These are phyloP conservation scores for Anneissia japonica DNA, from an alignment of 35 echinoderm and acorn worm genomes.

Conservation along the genomic window DNA sequence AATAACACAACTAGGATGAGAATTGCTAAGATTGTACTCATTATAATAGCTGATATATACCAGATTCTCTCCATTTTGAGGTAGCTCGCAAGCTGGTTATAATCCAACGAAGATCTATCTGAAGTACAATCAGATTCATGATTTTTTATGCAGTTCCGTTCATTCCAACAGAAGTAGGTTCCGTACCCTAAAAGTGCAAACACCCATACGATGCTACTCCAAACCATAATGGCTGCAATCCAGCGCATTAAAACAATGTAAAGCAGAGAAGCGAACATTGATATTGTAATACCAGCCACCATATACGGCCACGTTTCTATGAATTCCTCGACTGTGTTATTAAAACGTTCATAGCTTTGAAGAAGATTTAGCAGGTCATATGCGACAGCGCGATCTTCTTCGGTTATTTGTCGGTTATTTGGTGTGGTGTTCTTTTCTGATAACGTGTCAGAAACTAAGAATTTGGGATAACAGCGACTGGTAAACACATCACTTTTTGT, in stretches of 20 bases:
- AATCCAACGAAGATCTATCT: constrained; percentile 42
- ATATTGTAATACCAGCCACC: constrained; percentile 27
- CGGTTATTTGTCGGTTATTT: constrained; percentile 47
- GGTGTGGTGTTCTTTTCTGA: constrained; percentile 51
- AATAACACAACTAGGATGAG: constrained; percentile 47
- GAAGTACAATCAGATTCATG: constrained; percentile 18
- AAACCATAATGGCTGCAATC: constrained; percentile 56
- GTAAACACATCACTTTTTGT: constrained; percentile 16
- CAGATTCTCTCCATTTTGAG: constrained; percentile 46
- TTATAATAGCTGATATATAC: constrained; percentile 65
- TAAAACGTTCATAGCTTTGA: constrained; percentile 21
- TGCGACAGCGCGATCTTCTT: constrained; percentile 36
- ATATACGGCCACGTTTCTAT: constrained; percentile 64
- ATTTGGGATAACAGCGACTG: constrained; percentile 46
- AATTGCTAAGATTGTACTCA: constrained; percentile 44
- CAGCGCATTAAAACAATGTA: constrained; percentile 73
- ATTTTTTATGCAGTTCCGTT: constrained; percentile 43
- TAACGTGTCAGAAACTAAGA: constrained; percentile 9
- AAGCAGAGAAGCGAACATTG: constrained; percentile 49
- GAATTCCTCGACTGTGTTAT: constrained; percentile 60
- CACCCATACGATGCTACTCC: constrained; percentile 19
- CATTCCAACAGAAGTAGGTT: constrained; percentile 54
- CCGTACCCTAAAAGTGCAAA: constrained; percentile 51
- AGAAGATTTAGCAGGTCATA: constrained; percentile 26
- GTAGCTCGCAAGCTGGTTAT: constrained; percentile 49